Evolutionary conservation across 1,140 invertebrate species (phyloP), one percentile per base, ranked within the genome.

Genomic region (Sitodiplosis mosellana): DNA sequence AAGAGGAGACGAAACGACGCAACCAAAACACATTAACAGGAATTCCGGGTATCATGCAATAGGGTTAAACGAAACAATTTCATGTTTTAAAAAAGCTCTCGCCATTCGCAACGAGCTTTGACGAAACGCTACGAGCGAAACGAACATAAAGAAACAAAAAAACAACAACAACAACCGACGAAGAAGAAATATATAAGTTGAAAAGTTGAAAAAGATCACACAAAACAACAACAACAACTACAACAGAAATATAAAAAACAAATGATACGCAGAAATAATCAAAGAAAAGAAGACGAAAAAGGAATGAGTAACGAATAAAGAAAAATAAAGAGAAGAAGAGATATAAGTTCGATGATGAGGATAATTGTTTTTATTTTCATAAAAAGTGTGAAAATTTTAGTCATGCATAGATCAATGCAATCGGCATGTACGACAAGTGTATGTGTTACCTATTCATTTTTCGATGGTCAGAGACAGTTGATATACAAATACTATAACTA

Each of bases 1-100:
- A 94, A 69, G 91, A 94, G 74, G 89, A 95, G 74, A 73, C 82
- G 53, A 94, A 94, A 72, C 77, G 90, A 65, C 85, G 87, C 57
- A 77, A 85, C 64, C 85, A 88, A 68, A 87, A 83, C 72, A 76
- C 79, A 68, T 75, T 85, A 67, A 75, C 77, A 58, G 75, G 75
- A 63, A 27, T 27, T 27, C 27, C 27, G 27, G 27, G 27, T 27
- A 76, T 83, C 67, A 78, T 80, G 64, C 73, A 77, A 62, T 67
- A 67, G 46, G n/a, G n/a, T n/a, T n/a, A n/a, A n/a, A n/a, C n/a
- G n/a, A n/a, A n/a, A n/a, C n/a, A n/a, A n/a, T n/a, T n/a, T n/a
- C n/a, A 34, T 34, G 7, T 7, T 34, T 34, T 34, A 8, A 34
- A 34, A 34, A 34, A 34, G 7, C 33, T 8, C 33, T n/a, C 36